Evolutionary conservation across 2,888 invertebrate species (phyloP), one percentile per base, ranked within the genome.

Genomic region (Keiferia lycopersicella): DNA sequence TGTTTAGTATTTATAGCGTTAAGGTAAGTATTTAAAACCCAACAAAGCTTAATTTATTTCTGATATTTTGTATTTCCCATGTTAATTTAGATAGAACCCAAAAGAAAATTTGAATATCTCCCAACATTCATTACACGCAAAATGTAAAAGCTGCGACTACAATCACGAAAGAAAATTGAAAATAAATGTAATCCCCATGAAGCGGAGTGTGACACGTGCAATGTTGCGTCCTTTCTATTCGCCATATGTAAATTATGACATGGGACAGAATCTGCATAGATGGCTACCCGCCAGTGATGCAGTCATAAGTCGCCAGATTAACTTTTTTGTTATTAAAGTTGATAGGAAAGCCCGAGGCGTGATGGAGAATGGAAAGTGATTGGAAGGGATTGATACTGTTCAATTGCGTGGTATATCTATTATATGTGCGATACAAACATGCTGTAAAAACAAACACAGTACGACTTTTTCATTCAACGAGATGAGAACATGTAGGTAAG

Each of bases 181-280:
- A 83, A 85, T 83, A 82, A 87, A 86, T 87, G 82, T 87, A 88
- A 89, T 86, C 88, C 77, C 73, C 83, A 77, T 81, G 82, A 77
- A 82, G 73, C 70, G 73, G 71, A 71, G 68, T 41, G 50, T 65
- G 78, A 71, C 88, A 87, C 89, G 88, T 81, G 83, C 69, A 64
- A 66, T 53, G 67, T 70, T 68, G 66, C 68, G 76, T 73, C 68
- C 71, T 70, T 67, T n/a, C n/a, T n/a, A n/a, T n/a, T 71, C 75
- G 69, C 69, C 63, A 64, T 79, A 87, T 87, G 87, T 78, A 86
- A 86, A 88, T 82, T 74, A 65, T 62, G 62, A 62, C 62, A 64
- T 57, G 62, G 68, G 71, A 74, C 67, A 72, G 45, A 75, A 81
- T 81, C 75, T 76, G 74, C 79, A 81, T 79, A 79, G 34, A 4